Evolutionary conservation across 2,888 invertebrate species (phyloP), one percentile per base, ranked within the genome.

Genomic region (Lysandra coridon): DNA sequence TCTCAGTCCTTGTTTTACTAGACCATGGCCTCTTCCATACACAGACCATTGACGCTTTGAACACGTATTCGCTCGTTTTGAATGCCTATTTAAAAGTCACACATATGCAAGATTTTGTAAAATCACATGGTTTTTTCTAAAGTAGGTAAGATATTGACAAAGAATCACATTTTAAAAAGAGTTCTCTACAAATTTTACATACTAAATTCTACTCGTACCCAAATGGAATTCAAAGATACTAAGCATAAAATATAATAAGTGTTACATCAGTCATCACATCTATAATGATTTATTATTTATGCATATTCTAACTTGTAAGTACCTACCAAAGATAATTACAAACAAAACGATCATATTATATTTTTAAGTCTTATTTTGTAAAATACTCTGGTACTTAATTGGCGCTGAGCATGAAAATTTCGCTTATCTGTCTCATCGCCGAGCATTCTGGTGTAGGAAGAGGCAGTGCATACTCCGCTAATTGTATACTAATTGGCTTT

Each of bases 401-500:
- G 69, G 75, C 75, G 12, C 23, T 12, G 17, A 49, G 53, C 75
- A 49, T n/a, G 44, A 75, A 49, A 75, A 49, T 75, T 75, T 75
- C n/a, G 40, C 74, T 74, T 44, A 44, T 75, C 75, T 49, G 75
- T 75, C 49, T 40, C 44, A 23, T 37, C 76, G 53, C 5, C 76
- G 53, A 76, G 57, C 76, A 33, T 76, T 75, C 75, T 75, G 44
- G 57, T 53, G 12, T 49, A 75, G 53, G 57, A 76, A 57, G 49
- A 76, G 49, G 53, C 75, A 75, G 76, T 76, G 33, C 57, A 57
- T 49, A 57, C 53, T 17, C 76, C 53, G 53, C 76, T 76, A 76
- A 76, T 76, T 76, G 76, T 57, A 57, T 33, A 23, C 53, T 76
- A 76, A 76, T 76, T 76, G 76, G 76, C 76, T 33, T 30, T 76